phyloP scores from a whole-genome alignment of 2,888 invertebrate genomes.

The Epistrophe eligans region DNA sequence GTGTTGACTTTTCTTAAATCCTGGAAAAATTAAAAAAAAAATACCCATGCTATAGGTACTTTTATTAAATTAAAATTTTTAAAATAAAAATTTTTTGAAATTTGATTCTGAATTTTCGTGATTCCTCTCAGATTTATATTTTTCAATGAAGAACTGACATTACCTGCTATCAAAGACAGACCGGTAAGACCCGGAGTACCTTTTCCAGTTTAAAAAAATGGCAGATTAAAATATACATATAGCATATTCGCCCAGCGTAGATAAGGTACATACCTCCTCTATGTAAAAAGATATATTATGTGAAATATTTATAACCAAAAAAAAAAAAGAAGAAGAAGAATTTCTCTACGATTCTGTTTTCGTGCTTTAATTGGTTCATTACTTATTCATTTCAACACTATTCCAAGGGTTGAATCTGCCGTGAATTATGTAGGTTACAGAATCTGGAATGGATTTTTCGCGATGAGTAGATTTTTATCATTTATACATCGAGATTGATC shows the following conservation, averaged over 20 bases:
- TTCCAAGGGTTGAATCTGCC: neutral
- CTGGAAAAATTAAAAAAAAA: no score
- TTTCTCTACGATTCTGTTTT: neutral
- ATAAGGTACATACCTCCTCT: neutral
- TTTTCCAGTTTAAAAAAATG: neutral
- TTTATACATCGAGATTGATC: neutral
- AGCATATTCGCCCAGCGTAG: neutral
- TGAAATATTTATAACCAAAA: conserved; percentile 1
- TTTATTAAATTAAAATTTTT: no score
- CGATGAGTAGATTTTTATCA: neutral
- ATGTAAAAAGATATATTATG: no score
- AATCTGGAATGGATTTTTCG: neutral
- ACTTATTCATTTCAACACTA: conserved; percentile 10
- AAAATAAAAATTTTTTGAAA: no score
- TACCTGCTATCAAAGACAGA: no score
- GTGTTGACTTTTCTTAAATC: no score
- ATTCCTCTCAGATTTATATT: no score
- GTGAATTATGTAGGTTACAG: neutral
- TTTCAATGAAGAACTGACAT: no score
- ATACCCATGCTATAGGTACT: no score
- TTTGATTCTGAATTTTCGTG: no score
- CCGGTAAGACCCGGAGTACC: neutral
- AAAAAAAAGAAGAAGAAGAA: neutral
- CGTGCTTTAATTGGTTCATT: neutral
- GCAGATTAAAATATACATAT: neutral